phyloP scores from a whole-genome alignment of 1,140 invertebrate species.

The Caenorhabditis inopinata region DNA sequence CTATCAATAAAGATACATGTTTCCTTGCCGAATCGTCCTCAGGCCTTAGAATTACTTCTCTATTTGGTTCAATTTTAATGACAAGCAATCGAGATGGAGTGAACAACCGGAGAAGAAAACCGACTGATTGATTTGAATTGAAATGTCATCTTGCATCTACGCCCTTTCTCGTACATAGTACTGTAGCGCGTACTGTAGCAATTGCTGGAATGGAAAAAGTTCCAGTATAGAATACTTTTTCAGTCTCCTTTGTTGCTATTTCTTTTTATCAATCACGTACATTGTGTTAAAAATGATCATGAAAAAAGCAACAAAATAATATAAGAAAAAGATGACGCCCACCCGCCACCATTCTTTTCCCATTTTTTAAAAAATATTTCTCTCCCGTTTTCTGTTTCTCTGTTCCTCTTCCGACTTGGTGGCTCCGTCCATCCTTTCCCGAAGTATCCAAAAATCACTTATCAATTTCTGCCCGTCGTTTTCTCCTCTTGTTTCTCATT shows the following conservation, averaged over 20 bases:
- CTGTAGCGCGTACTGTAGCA: no score
- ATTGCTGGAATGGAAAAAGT: no score
- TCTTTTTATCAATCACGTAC: not conserved
- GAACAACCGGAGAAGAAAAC: not conserved
- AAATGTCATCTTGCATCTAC: not conserved
- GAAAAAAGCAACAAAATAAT: not conserved
- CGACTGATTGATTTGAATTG: conserved; percentile 19
- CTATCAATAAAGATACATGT: no score
- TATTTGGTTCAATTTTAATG: not conserved
- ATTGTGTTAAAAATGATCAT: not conserved
- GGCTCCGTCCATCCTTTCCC: not conserved
- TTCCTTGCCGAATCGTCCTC: no score
- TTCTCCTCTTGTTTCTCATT: not conserved
- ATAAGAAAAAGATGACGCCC: not conserved
- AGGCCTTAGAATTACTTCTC: not conserved
- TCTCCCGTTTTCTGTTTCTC: not conserved
- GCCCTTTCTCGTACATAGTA: no score
- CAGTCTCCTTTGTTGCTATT: not conserved
- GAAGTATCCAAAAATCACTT: not conserved
- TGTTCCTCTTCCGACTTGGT: not conserved
- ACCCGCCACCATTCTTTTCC: no score
- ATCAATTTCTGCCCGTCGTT: not conserved
- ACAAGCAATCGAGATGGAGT: not conserved
- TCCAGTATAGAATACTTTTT: not conserved
- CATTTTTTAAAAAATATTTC: no score